phyloP scores from a whole-genome alignment of 1,140 invertebrate genomes.

The Prorops nasuta region DNA sequence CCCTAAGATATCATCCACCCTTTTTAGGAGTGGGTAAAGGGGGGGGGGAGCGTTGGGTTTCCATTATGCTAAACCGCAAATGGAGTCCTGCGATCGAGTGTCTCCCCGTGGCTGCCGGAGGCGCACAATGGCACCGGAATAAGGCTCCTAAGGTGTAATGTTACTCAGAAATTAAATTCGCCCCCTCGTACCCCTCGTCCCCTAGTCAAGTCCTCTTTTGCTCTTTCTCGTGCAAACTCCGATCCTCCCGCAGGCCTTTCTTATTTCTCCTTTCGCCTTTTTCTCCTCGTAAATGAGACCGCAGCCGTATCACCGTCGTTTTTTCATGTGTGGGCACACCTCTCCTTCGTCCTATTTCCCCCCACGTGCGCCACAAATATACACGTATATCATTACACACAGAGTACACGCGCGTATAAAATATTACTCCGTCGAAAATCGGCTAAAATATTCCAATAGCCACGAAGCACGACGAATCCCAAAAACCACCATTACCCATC shows the following conservation, averaged over 20 bases:
- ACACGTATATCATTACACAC: too few relatives aligned
- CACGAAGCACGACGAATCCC: too few relatives aligned
- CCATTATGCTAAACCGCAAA: slow-evolving; percentile 59
- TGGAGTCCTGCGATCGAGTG: slow-evolving; percentile 58
- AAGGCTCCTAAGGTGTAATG: slow-evolving; percentile 51
- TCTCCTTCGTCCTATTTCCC: too few relatives aligned
- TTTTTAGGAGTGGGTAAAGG: too few relatives aligned
- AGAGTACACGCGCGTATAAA: too few relatives aligned
- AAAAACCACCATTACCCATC: too few relatives aligned
- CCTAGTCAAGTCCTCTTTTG: not conserved
- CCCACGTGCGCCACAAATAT: too few relatives aligned
- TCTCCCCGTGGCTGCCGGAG: too few relatives aligned
- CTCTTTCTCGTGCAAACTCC: not conserved
- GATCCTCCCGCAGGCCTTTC: not conserved
- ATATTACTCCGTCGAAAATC: too few relatives aligned
- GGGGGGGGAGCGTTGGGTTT: slow-evolving; percentile 53
- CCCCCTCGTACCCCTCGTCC: slow-evolving; percentile 9
- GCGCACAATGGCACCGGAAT: slow-evolving; percentile 43
- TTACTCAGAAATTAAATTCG: slow-evolving; percentile 56
- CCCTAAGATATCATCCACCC: too few relatives aligned
- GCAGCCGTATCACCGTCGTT: not conserved
- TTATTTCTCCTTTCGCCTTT: slow-evolving; percentile 1
- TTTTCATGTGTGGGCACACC: too few relatives aligned
- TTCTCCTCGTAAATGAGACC: not conserved
- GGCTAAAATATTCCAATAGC: too few relatives aligned